Base-by-base conservation (phyloP, 2,113 vertebrate genomes). In the Petrocephalus zakoni region DNA sequence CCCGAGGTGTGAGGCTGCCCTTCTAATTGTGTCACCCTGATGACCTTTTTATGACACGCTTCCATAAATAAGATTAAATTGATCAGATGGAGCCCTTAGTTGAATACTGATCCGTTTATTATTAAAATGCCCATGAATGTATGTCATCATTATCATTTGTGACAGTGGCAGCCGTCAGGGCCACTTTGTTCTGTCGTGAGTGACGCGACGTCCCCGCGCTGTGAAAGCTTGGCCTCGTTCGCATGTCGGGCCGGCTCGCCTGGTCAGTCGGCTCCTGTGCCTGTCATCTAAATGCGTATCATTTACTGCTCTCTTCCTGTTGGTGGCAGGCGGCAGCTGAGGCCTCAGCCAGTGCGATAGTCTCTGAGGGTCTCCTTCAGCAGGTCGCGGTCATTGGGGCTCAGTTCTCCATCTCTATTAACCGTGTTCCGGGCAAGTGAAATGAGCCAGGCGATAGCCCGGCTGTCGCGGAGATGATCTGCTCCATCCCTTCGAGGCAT, bases 91-190 rank as follows among this genome's bases (percentile, higher is more conserved):
- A 68, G 61, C 61, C 61, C 29, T 68, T 68, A 68, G 61, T 68
- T 46, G 85, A 81, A 78, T 89, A 34, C 72, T 56, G 37, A 78
- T 81, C 55, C 1, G 84, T 87, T 53, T 89, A 55, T 87, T 89
- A 68, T 68, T 68, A n/a, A 68, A 68, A 68, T 13, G 25, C 3
- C 10, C 61, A 29, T 29, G 61, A 68, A 13, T 68, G 9, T 68
- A 68, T 29, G 29, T 68, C 61, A 68, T 68, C n/a, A 64, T 64
- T 25, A 64, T 64, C 61, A 29, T 29, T 13, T 68, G 61, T 29
- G 61, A 68, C n/a, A 68, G 61, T 68, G 61, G 61, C 61, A 68
- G 25, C 61, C 42, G 22, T 47, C 37, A 22, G 10, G 1, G 37
- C 46, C 17, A 9, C 7, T 21, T 83, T 46, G 19, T 8, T 49